These are phyloP conservation scores for Polypterus senegalus DNA, from an alignment of 2,113 vertebrate species.

Conservation along the genomic window DNA sequence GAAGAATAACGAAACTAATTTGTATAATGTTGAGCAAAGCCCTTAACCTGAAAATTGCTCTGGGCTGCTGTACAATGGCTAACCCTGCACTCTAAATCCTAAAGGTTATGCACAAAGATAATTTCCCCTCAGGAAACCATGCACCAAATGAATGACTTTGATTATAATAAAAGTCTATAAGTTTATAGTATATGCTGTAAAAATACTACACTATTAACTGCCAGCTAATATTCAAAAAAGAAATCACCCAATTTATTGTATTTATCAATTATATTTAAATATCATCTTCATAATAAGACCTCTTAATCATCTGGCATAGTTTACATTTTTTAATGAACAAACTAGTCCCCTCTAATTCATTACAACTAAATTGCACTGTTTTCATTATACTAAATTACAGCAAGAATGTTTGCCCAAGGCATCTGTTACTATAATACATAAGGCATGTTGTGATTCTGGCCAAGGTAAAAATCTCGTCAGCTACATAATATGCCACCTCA, in stretches of 20 bases:
- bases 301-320: slow-evolving; percentile 52
- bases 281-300: slow-evolving; percentile 44
- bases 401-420: slow-evolving; percentile 41
- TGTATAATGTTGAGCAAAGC: no score
- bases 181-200: no score
- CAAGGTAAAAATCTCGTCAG: background rate
- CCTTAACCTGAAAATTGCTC: no score
- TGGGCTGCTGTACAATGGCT: no score
- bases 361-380: slow-evolving; percentile 48
- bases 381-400: slow-evolving; percentile 48
- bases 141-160: no score
- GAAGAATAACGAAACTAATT: no score
- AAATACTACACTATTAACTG: no score
- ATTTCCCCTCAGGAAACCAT: no score
- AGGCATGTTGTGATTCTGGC: slow-evolving; percentile 14
- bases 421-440: slow-evolving; percentile 12
- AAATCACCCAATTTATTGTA: slow-evolving; percentile 23
- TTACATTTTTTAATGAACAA: slow-evolving; percentile 44
- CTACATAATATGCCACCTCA: background rate
- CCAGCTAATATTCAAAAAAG: no score
- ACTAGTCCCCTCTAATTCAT: slow-evolving; percentile 52
- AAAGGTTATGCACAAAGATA: no score
- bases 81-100: no score
- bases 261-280: slow-evolving; percentile 58
- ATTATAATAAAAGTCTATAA: no score